phyloP scores from a whole-genome alignment of 1,140 invertebrate genomes.

The Drosophila lowei region DNA sequence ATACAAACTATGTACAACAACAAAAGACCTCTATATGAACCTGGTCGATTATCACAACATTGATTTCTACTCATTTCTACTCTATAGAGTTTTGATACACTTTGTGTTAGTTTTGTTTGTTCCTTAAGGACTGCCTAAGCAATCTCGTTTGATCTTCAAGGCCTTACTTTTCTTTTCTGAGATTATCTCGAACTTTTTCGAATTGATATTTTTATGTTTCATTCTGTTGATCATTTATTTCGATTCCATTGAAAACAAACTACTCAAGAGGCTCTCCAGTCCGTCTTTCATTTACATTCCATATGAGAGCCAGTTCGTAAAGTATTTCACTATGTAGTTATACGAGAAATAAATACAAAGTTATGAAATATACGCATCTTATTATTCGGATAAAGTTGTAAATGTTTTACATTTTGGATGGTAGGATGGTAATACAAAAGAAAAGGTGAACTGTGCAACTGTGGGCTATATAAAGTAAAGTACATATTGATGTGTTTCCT shows the following conservation, averaged over 20 bases:
- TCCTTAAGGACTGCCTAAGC: background rate
- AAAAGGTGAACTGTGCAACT: background rate
- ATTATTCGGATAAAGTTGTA: background rate
- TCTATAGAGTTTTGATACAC: background rate
- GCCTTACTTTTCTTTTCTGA: background rate
- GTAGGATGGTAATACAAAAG: background rate
- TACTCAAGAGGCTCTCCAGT: constrained; percentile 40
- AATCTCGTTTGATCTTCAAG: background rate
- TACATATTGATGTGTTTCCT: too few relatives aligned
- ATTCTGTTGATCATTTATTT: constrained; percentile 13
- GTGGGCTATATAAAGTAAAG: background rate
- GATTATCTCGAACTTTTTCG: background rate
- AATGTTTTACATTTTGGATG: background rate
- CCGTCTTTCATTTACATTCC: constrained; percentile 42
- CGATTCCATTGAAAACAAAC: constrained; percentile 13
- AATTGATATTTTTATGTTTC: background rate
- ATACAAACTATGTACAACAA: constrained; percentile 71
- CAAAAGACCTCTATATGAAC: constrained; percentile 22
- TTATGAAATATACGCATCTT: constrained; percentile 26
- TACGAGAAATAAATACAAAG: constrained; percentile 54
- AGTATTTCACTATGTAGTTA: constrained; percentile 55
- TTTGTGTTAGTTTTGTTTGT: constrained; percentile 7
- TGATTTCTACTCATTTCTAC: background rate
- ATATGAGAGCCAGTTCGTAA: constrained; percentile 48
- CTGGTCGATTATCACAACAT: constrained; percentile 6